These are phyloP conservation scores for Cheiracanthium punctorium DNA, from an alignment of 2,888 invertebrate species.

Conservation along the genomic window DNA sequence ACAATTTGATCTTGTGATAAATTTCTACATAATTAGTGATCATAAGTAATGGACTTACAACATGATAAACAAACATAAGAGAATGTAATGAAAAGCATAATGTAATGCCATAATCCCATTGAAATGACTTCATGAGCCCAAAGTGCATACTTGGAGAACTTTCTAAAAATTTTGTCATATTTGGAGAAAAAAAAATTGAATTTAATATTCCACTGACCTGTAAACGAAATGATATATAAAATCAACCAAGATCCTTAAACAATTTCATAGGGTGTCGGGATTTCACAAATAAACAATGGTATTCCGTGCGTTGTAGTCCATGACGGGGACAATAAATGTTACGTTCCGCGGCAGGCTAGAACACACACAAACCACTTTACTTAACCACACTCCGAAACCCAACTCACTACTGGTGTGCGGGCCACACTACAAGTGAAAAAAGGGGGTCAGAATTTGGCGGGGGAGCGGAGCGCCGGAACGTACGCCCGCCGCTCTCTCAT, in stretches of 20 bases:
- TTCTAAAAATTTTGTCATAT: no score
- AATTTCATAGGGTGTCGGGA: neutral
- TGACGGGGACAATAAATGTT: slow-evolving; percentile 12
- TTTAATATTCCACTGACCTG: neutral
- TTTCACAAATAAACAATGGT: slow-evolving; percentile 31
- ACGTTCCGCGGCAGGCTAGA: slow-evolving; percentile 13
- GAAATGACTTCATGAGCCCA: no score
- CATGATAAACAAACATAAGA: no score
- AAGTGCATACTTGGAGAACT: no score
- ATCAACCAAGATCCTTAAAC: slow-evolving; percentile 7
- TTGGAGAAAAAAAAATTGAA: no score
- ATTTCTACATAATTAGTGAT: no score
- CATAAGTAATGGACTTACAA: no score
- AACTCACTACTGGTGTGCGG: slow-evolving; percentile 33
- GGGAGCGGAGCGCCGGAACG: slow-evolving; percentile 38
- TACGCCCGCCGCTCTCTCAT: slow-evolving; percentile 59
- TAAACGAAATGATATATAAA: neutral
- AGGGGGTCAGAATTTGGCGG: slow-evolving; percentile 36
- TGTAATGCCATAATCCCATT: no score
- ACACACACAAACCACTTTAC: slow-evolving; percentile 20
- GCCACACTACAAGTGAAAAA: slow-evolving; percentile 61
- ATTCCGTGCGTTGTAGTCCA: slow-evolving; percentile 60
- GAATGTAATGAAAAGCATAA: no score
- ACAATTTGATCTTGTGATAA: no score
- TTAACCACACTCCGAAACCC: slow-evolving; percentile 31